A percentile compares a stretch with the other conserved stretches of the same genome.
These are phyloP conservation scores for Cebidichthys violaceus DNA, from an alignment of 2,113 vertebrate species.

Conservation along the genomic window DNA sequence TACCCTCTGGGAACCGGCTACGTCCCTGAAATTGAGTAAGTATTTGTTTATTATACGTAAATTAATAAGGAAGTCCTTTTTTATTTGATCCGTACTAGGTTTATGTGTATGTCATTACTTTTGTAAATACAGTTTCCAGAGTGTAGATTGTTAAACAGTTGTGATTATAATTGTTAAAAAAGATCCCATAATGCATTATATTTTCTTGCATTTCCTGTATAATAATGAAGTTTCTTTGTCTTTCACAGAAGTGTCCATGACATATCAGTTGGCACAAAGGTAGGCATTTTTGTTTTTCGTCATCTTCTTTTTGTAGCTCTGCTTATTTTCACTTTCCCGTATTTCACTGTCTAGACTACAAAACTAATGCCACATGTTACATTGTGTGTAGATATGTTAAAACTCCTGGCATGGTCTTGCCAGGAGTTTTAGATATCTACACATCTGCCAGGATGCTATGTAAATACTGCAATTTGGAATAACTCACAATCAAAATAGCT, in stretches of 20 bases:
- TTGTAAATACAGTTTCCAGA: background rate
- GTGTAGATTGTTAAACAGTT: background rate
- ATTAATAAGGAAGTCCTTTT: background rate
- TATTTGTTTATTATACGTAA: background rate
- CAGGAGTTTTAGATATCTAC: too few relatives aligned
- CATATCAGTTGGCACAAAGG: slow-evolving; percentile 99
- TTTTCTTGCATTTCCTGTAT: slow-evolving; percentile 30
- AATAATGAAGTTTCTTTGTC: background rate
- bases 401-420: background rate
- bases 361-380: background rate
- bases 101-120: background rate
- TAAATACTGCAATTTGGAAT: background rate
- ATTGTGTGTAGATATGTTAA: background rate
- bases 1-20: slow-evolving; percentile 87
- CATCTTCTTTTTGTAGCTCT: background rate
- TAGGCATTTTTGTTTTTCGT: slow-evolving; percentile 78
- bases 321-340: background rate
- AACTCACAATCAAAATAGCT: background rate
- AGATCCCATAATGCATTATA: background rate
- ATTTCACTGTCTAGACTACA: background rate
- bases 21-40: slow-evolving; percentile 87
- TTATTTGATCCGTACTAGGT: background rate
- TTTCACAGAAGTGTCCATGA: slow-evolving; percentile 96
- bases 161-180: background rate
- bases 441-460: background rate